phyloP scores from a whole-genome alignment of 2,113 vertebrate genomes.

The Callopanchax toddi region DNA sequence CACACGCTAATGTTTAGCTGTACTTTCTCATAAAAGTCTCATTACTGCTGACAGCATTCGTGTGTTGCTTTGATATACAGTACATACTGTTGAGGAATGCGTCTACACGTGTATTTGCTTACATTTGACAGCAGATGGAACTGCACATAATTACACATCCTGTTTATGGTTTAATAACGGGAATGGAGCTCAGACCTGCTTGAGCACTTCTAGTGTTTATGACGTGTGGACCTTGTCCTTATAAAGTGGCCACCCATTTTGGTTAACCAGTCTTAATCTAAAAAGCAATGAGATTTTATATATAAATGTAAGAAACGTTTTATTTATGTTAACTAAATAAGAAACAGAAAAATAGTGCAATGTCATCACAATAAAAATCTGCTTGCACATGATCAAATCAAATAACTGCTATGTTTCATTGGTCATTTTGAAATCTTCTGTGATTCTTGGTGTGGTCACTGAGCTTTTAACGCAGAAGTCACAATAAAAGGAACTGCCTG shows the following conservation, averaged over 20 bases:
- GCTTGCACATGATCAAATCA: too few species aligned
- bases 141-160: neutral
- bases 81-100: neutral
- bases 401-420: too few species aligned
- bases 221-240: constrained; percentile 55
- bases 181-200: constrained; percentile 32
- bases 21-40: constrained; percentile 6
- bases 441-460: neutral
- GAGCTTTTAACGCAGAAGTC: constrained; percentile 9
- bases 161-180: constrained; percentile 41
- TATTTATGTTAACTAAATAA: too few species aligned
- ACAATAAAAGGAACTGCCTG: constrained; percentile 41
- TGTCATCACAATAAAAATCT: too few species aligned
- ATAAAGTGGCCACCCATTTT: constrained; percentile 22
- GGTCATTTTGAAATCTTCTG: neutral
- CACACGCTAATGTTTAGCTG: neutral
- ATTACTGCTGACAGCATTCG: constrained; percentile 15
- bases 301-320: too few species aligned
- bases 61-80: constrained; percentile 4
- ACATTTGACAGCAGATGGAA: neutral
- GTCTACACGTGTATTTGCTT: neutral
- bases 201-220: constrained; percentile 53
- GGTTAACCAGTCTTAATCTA: constrained; percentile 7
- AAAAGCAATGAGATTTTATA: neutral
- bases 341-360: too few species aligned